These are phyloP conservation scores for Ectropis crepuscularia DNA, from an alignment of 2,888 invertebrate genomes.

Conservation along the genomic window DNA sequence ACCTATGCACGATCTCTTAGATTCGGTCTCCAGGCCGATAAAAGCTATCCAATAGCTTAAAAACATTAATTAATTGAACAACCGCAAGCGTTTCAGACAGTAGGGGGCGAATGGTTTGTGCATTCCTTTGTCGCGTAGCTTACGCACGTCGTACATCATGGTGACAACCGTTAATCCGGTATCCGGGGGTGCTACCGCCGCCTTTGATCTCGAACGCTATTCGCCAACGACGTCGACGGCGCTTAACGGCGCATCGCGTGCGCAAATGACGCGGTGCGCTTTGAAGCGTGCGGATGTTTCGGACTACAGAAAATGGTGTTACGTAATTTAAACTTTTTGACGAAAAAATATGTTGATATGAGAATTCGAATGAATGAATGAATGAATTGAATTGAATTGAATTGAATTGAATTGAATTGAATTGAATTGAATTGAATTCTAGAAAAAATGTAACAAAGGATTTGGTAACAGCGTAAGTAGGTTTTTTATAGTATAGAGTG, in stretches of 20 bases:
- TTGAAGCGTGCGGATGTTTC: neutral
- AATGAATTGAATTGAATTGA: too few relatives aligned
- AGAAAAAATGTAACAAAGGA: too few relatives aligned
- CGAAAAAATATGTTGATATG: too few relatives aligned
- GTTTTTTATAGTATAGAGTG: too few relatives aligned
- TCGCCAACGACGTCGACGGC: slow-evolving; percentile 20
- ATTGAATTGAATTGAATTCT: too few relatives aligned
- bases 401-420: too few relatives aligned
- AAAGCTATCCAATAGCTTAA: too few relatives aligned
- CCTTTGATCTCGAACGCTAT: slow-evolving; percentile 40
- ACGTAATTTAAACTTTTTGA: neutral
- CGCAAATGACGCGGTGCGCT: neutral
- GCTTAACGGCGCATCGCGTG: slow-evolving; percentile 7
- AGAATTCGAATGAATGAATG: too few relatives aligned
- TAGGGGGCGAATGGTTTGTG: slow-evolving; percentile 64
- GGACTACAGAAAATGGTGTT: neutral
- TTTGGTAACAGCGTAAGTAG: too few relatives aligned
- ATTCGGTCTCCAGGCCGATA: too few relatives aligned
- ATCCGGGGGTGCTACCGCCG: slow-evolving; percentile 69
- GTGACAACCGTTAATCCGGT: slow-evolving; percentile 84
- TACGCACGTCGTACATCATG: slow-evolving; percentile 82
- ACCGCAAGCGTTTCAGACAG: slow-evolving; percentile 68
- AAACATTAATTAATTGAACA: slow-evolving; percentile 70
- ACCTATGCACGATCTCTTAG: too few relatives aligned
- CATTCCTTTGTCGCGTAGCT: slow-evolving; percentile 82